Percentiles rank a stretch among this genome's conserved stretches.
Evolutionary conservation across 1,140 invertebrate species (phyloP).

Genomic region (Nasonia longicornis): DNA sequence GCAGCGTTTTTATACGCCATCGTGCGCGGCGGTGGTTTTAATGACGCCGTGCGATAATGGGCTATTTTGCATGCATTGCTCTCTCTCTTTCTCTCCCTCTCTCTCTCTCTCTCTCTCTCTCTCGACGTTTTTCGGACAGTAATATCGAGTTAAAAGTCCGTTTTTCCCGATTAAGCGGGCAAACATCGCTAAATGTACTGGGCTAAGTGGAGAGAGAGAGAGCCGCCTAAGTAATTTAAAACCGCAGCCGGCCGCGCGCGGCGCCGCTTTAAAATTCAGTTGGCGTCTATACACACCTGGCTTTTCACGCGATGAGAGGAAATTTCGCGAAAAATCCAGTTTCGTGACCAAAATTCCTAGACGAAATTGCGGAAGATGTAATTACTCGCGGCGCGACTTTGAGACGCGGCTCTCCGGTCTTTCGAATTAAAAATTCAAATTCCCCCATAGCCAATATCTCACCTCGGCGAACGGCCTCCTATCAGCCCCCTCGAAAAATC

Average conservation of each 20-base stretch:
- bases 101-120: not conserved
- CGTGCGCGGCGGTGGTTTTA: not conserved
- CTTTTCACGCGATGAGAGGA: not conserved
- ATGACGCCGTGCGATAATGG: not conserved
- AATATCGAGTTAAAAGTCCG: constrained; percentile 28
- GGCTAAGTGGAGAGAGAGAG: not conserved
- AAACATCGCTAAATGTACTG: constrained; percentile 20
- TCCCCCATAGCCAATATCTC: not conserved
- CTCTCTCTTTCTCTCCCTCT: too few species aligned
- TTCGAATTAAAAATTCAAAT: not conserved
- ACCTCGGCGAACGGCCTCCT: not conserved
- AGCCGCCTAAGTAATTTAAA: constrained; percentile 38
- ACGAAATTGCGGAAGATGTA: not conserved
- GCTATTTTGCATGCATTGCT: constrained; percentile 8
- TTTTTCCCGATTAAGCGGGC: constrained; percentile 28
- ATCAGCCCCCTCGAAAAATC: not conserved
- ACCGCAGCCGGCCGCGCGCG: too few species aligned
- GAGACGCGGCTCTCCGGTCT: not conserved
- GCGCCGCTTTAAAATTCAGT: constrained; percentile 27
- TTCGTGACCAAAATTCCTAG: not conserved
- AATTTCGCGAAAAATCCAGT: not conserved
- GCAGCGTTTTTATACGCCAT: not conserved
- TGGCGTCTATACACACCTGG: not conserved
- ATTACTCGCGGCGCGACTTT: not conserved
- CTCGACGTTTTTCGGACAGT: not conserved